These are phyloP conservation scores for Periparus ater DNA, from an alignment of 2,797 vertebrate species.

Conservation along the genomic window DNA sequence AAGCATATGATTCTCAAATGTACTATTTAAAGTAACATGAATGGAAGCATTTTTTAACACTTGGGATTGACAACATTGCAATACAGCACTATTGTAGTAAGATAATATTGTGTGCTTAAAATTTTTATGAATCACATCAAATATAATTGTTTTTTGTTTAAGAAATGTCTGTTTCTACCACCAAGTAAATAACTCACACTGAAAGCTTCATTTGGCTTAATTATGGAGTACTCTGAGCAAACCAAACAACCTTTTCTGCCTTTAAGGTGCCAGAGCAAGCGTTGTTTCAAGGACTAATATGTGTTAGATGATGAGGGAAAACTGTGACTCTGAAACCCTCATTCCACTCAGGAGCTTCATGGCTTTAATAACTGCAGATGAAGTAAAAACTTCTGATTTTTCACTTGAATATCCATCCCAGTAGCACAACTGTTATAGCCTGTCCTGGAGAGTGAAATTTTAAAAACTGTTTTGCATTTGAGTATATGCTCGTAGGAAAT, in stretches of 20 bases:
- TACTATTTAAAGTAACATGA: background rate
- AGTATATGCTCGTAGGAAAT: background rate
- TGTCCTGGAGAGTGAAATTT: background rate
- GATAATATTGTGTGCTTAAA: conserved; percentile 4
- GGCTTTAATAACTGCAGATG: background rate
- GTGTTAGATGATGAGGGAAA: background rate
- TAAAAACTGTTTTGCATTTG: background rate
- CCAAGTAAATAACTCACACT: background rate
- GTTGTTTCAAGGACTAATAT: background rate
- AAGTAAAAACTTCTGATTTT: background rate
- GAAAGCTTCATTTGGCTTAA: conserved; percentile 37
- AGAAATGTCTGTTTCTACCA: background rate
- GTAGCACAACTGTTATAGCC: background rate
- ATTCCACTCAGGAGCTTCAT: background rate
- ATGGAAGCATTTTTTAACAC: background rate
- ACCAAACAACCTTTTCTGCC: background rate
- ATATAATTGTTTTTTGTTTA: conserved; percentile 19
- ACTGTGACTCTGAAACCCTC: background rate
- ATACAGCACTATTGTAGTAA: background rate
- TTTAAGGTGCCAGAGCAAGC: background rate
- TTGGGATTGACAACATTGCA: background rate
- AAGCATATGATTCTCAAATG: background rate
- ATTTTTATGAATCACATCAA: background rate
- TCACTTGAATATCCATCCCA: background rate
- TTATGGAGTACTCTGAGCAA: background rate